Evolutionary conservation across 2,797 vertebrate genomes (phyloP).

Genomic region (Pantherophis vulpinus): DNA sequence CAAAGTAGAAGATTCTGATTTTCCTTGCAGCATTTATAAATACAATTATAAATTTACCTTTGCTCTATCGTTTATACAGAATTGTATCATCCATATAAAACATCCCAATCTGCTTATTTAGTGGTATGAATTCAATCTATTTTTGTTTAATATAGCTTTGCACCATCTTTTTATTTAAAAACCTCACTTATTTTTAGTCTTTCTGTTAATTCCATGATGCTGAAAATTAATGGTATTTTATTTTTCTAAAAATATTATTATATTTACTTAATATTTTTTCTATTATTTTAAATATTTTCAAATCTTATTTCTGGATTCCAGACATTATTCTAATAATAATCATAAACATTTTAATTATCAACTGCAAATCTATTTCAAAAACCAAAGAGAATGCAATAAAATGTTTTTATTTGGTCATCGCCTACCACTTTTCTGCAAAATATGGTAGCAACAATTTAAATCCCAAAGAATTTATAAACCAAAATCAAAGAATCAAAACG

Average conservation of each 20-base stretch:
- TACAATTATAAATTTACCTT: not conserved
- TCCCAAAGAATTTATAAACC: not conserved
- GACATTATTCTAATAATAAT: not conserved
- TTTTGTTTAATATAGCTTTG: not conserved
- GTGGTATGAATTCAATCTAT: not conserved
- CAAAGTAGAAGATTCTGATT: not conserved
- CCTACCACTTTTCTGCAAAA: not conserved
- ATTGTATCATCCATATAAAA: not conserved
- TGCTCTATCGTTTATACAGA: not conserved
- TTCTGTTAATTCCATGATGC: not conserved
- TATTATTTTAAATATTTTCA: not conserved
- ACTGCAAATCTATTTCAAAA: constrained; percentile 5
- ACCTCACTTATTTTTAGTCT: not conserved
- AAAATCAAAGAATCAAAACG: not conserved
- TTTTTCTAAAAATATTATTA: not conserved
- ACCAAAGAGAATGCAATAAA: not conserved
- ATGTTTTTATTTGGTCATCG: not conserved
- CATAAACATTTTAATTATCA: not conserved
- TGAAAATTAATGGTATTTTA: not conserved
- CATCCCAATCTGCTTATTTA: not conserved
- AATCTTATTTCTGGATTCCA: not conserved
- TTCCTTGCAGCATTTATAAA: not conserved
- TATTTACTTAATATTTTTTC: not conserved
- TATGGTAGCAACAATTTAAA: constrained; percentile 4
- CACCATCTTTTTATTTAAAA: not conserved